Evolutionary conservation across 1,140 invertebrate genomes (phyloP).

Genomic region (Diplogasteroides magnus): DNA sequence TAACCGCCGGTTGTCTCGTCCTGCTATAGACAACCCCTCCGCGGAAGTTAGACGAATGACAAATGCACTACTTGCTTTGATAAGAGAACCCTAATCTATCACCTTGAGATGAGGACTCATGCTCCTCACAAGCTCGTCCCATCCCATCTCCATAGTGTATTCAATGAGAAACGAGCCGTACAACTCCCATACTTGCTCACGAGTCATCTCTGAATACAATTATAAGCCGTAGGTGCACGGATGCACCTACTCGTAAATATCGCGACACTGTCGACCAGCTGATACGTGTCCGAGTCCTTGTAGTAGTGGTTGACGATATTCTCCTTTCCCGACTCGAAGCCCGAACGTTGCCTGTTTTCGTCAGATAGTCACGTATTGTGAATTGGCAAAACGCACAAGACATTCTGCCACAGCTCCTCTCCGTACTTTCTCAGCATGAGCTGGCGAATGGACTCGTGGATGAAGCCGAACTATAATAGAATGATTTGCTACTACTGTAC

Average conservation of each 20-base stretch:
- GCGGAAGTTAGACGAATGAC: too few species aligned
- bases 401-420: conserved; percentile 25
- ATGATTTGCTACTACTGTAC: too few species aligned
- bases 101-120: conserved; percentile 49
- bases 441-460: conserved; percentile 31
- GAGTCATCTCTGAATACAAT: conserved; percentile 23
- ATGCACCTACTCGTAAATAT: conserved; percentile 21
- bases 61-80: too few species aligned
- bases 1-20: too few species aligned
- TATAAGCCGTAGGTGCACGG: neutral
- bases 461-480: conserved; percentile 28
- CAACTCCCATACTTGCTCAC: conserved; percentile 35
- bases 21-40: too few species aligned
- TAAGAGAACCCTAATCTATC: neutral
- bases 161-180: conserved; percentile 33
- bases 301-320: conserved; percentile 38
- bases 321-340: conserved; percentile 35
- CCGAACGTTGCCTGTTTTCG: conserved; percentile 17
- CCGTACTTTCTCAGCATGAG: conserved; percentile 29
- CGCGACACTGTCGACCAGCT: conserved; percentile 27
- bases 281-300: conserved; percentile 30
- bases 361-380: neutral
- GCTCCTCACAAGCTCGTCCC: conserved; percentile 45
- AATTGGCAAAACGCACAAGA: conserved; percentile 6
- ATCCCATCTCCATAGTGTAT: conserved; percentile 38